Evolutionary conservation across 2,797 vertebrate species (phyloP), one percentile per base, ranked within the genome.

Genomic region (Oreochromis mossambicus): DNA sequence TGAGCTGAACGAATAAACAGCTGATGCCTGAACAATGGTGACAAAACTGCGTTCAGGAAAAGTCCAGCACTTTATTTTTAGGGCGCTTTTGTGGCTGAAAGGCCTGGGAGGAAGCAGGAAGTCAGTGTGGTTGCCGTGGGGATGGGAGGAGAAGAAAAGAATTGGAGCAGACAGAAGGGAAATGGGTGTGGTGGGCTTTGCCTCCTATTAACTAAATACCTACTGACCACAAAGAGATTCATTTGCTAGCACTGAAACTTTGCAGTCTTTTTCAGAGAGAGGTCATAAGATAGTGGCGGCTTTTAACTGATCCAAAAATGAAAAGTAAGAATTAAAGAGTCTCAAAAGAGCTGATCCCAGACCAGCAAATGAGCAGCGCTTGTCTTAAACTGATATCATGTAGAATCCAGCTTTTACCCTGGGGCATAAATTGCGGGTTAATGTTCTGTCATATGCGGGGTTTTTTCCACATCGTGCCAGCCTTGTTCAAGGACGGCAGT

Each of bases 31-130:
- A 94, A 96, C 95, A 95, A 95, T 94, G 86, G 92, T 92, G 91
- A 93, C 92, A 93, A 91, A 86, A 86, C 78, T 84, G 87, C 19
- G 73, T 80, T 87, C 90, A 92, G 95, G 92, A 95, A 95, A 94
- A 92, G 94, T 90, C 92, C 87, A 54, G 78, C 11, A 1, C 50
- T 92, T 93, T 96, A 95, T 96, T 95, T 96, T 95, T 95, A 94
- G 93, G 86, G 12, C 12, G 76, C 88, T 95, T 63, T 92, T 90
- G 91, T 93, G 95, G 93, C 90, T 88, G 73, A 76, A 89, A 84
- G 90, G 88, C 85, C 86, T 85, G 89, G 87, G 90, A 95, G 95
- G 95, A 97, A 96, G 89, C 94, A 94, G 96, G 95, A 96, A 95
- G 94, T 91, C 91, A 93, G 91, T 90, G 90, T 94, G 94, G 95